Evolutionary conservation across 2,888 invertebrate species (phyloP).

Genomic region (Lithosia quadra): DNA sequence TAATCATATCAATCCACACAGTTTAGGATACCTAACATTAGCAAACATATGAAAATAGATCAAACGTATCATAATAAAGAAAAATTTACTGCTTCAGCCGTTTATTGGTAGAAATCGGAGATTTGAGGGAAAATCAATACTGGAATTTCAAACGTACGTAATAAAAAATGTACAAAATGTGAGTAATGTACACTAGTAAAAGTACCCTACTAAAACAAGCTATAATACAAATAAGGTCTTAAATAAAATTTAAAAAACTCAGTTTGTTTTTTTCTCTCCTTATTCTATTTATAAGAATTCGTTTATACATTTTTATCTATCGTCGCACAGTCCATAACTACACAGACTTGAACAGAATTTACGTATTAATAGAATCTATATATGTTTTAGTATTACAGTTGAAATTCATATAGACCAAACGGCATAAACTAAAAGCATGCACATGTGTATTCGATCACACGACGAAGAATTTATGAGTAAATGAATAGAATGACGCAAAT

Average conservation of each 20-base stretch:
- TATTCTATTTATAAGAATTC: slow-evolving; percentile 39
- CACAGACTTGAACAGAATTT: slow-evolving; percentile 36
- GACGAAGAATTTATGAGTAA: slow-evolving; percentile 44
- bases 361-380: slow-evolving; percentile 39
- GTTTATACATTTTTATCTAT: slow-evolving; percentile 32
- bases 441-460: slow-evolving; percentile 45
- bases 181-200: background rate
- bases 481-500: slow-evolving; percentile 38
- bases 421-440: slow-evolving; percentile 53
- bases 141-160: slow-evolving; percentile 36
- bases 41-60: slow-evolving; percentile 36
- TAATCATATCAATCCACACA: slow-evolving; percentile 26
- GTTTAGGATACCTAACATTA: slow-evolving; percentile 21
- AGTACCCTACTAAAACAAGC: too few species aligned
- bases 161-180: slow-evolving; percentile 34
- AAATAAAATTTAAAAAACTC: background rate
- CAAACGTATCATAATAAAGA: slow-evolving; percentile 26
- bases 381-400: slow-evolving; percentile 33
- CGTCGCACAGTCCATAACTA: slow-evolving; percentile 30
- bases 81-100: slow-evolving; percentile 24
- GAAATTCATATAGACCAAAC: slow-evolving; percentile 34
- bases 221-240: background rate
- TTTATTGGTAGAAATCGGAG: slow-evolving; percentile 39
- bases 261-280: slow-evolving; percentile 9
- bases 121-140: slow-evolving; percentile 42